Evolutionary conservation across 1,140 invertebrate genomes (phyloP).

Genomic region (Halyomorpha halys): DNA sequence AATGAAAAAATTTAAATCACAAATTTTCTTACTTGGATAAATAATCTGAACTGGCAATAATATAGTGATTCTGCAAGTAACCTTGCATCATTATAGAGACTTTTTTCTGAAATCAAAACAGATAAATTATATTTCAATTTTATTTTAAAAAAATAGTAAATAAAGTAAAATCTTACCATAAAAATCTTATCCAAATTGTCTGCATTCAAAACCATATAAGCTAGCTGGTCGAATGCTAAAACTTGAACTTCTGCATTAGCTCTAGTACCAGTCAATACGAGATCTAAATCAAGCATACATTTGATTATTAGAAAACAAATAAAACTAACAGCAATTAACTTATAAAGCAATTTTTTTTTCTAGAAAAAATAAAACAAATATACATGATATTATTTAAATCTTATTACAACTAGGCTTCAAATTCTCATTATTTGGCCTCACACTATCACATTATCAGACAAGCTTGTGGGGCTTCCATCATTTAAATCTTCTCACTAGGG

Average conservation of each 20-base stretch:
- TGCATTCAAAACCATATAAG: slow-evolving; percentile 42
- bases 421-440: no score
- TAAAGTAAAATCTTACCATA: slow-evolving; percentile 28
- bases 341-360: neutral
- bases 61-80: slow-evolving; percentile 30
- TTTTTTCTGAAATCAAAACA: slow-evolving; percentile 28
- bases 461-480: no score
- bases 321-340: neutral
- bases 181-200: slow-evolving; percentile 41
- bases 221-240: slow-evolving; percentile 63
- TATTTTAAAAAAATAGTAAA: neutral
- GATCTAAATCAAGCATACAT: slow-evolving; percentile 32
- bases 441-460: no score
- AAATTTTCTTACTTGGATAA: slow-evolving; percentile 25
- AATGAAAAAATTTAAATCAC: neutral
- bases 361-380: no score
- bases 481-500: no score
- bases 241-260: slow-evolving; percentile 40
- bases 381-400: no score
- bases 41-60: slow-evolving; percentile 30
- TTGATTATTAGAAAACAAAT: neutral
- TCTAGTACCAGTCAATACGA: slow-evolving; percentile 35
- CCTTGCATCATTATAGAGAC: slow-evolving; percentile 31
- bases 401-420: no score
- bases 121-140: slow-evolving; percentile 4